Evolutionary conservation across 2,888 invertebrate genomes (phyloP).

Genomic region (Sthenelais limicola): DNA sequence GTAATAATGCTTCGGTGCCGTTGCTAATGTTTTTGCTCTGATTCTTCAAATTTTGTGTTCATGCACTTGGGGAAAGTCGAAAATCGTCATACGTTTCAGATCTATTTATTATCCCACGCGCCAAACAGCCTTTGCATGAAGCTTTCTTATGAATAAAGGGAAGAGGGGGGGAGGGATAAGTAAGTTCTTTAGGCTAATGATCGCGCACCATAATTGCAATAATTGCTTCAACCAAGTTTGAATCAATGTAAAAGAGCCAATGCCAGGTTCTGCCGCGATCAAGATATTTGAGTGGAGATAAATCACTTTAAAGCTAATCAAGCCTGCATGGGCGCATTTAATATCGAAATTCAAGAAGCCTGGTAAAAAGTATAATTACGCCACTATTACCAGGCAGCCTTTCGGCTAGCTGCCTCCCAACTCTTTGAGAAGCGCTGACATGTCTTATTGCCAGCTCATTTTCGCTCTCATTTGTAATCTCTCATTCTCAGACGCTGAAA

Average conservation of each 20-base stretch:
- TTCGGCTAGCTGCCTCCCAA: slow-evolving; percentile 7
- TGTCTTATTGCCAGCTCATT: slow-evolving; percentile 24
- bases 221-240: slow-evolving; percentile 12
- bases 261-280: slow-evolving; percentile 9
- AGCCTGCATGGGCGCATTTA: slow-evolving; percentile 15
- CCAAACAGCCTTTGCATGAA: too few relatives aligned
- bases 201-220: slow-evolving; percentile 32
- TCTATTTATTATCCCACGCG: too few relatives aligned
- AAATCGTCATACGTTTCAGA: too few relatives aligned
- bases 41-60: too few relatives aligned
- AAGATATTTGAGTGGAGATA: slow-evolving; percentile 19
- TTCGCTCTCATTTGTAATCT: slow-evolving; percentile 37
- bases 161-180: too few relatives aligned
- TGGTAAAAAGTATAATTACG: slow-evolving; percentile 23
- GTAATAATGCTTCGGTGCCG: too few relatives aligned
- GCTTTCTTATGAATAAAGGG: too few relatives aligned
- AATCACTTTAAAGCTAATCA: slow-evolving; percentile 22
- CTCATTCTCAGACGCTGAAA: slow-evolving; percentile 36
- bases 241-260: slow-evolving; percentile 28
- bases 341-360: slow-evolving; percentile 10
- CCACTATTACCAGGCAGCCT: slow-evolving; percentile 26
- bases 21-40: too few relatives aligned
- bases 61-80: too few relatives aligned
- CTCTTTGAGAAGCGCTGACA: slow-evolving; percentile 3
- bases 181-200: too few relatives aligned